A percentile compares a stretch with the other conserved stretches of the same genome.
phyloP scores from a whole-genome alignment of 2,797 vertebrate genomes.

The Tachyglossus aculeatus region DNA sequence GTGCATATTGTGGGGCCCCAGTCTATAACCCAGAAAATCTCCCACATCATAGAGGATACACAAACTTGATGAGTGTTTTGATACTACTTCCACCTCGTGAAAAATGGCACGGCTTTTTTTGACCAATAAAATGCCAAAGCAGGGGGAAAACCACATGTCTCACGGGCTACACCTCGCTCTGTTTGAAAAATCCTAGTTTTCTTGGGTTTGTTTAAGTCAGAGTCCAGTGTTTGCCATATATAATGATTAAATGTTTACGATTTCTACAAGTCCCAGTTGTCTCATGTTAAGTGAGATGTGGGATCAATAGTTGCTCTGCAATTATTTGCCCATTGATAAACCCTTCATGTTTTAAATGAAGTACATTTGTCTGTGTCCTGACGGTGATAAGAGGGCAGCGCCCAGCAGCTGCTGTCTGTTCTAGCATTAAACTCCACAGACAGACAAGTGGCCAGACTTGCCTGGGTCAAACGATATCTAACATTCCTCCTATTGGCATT shows the following conservation, averaged over 20 bases:
- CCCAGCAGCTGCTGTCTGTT: conserved; percentile 41
- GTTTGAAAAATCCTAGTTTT: not conserved
- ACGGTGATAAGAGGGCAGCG: conserved; percentile 49
- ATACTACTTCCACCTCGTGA: not conserved
- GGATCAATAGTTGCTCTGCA: conserved; percentile 77
- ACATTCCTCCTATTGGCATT: conserved; percentile 80
- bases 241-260: conserved; percentile 38
- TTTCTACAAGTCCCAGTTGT: conserved; percentile 50
- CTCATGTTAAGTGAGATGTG: conserved; percentile 54
- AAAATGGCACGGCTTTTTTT: not conserved
- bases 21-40: rapidly evolving
- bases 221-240: conserved; percentile 11
- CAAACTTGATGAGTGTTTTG: not conserved
- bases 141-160: not conserved
- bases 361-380: conserved; percentile 67
- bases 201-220: not conserved
- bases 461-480: conserved; percentile 77
- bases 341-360: conserved; percentile 72
- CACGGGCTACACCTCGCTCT: not conserved
- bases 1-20: too few species aligned
- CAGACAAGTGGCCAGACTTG: conserved; percentile 74
- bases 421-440: conserved; percentile 40
- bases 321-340: conserved; percentile 85
- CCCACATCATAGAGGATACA: rapidly evolving
- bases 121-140: not conserved